Base-by-base conservation (phyloP, 2,888 invertebrate genomes). In the Serrognathus titanus region DNA sequence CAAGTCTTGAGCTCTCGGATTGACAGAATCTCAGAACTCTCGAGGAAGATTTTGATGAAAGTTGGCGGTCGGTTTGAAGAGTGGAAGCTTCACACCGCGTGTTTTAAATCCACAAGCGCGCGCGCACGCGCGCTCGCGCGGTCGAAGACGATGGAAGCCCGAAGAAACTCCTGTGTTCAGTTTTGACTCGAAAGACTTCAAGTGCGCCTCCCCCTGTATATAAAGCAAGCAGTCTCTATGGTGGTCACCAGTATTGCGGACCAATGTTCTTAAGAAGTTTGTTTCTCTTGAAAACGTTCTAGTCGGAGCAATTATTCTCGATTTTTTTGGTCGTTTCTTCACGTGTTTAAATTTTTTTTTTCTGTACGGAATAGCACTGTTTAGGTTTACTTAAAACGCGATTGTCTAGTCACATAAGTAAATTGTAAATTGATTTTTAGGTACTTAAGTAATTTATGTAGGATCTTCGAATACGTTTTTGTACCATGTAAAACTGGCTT, bases 1-100 rank as follows among this genome's bases (percentile, higher is more conserved):
- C 3, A 73, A 73, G 62, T 74, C 73, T 59, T 72, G 70, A 72
- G 62, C 36, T 11, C 55, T 46, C 24, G 47, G 36, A 11, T 56
- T 56, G 51, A 56, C 37, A 38, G 56, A 56, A 56, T 48, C 46
- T 31, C n/a, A 56, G 51, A 7, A 13, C 11, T 16, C 43, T 43
- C 12, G 9, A 43, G 7, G 20, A 43, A 43, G 10, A 11, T 7
- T 16, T 20, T 16, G 43, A 13, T 10, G 10, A 31, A 31, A 16
- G 43, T 43, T 20, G 43, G 43, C 16, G 43, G 20, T 13, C 16
- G 43, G 20, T 20, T 16, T 43, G 43, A n/a, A n/a, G 43, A 43
- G 20, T 43, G 43, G 12, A 43, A 43, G 13, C 43, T 43, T 43
- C 12, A 20, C 10, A 11, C 10, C 12, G 13, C 16, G 8, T 43